Base-by-base conservation (phyloP, 2,113 vertebrate genomes). In the Myrmecobius fasciatus region DNA sequence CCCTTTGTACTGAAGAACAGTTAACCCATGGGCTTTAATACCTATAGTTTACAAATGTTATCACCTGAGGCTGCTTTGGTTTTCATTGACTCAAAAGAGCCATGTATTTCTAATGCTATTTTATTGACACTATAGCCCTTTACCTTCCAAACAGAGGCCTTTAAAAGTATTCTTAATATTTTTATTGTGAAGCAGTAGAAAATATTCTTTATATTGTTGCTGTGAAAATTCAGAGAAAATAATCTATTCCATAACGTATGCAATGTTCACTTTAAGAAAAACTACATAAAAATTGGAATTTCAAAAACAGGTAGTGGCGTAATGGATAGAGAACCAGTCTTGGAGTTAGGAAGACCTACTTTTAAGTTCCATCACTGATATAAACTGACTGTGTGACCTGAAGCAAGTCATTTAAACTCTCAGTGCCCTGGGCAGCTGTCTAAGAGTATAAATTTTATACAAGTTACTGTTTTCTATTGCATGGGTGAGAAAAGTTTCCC, bases 31-130 rank as follows among this genome's bases (percentile, higher is more conserved):
- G 25, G 25, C 90, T 94, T 96, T 94, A 31, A 93, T 17, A 26
- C 46, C 48, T 4, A 7, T 94, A 26, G 88, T 88, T 96, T 96
- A 52, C 91, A 91, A 93, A 93, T 95, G 36, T 95, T 83, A 94
- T 43, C 53, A 53, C 10, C 14, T 92, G 67, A 51, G 20, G 25
- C 1, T 94, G 2, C 4, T 96, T 92, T 83, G n/a, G 0, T 89
- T 93, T 94, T 94, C 53, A 92, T 53, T 93, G 60, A 17, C 28
- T 92, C 25, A 28, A 53, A 22, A 75, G 0, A 49, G 36, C 56
- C 26, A 53, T 6, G 1, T 3, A 48, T 53, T 93, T 53, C 46
- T 1, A 56, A 67, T 48, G 56, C 91, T 89, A 94, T 43, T 89
- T 75, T 75, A n/a, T 20, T 75, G 67, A 75, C 36, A 20, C 60